Base-by-base conservation (phyloP, 2,797 vertebrate species). In the Lutjanus campechanus region DNA sequence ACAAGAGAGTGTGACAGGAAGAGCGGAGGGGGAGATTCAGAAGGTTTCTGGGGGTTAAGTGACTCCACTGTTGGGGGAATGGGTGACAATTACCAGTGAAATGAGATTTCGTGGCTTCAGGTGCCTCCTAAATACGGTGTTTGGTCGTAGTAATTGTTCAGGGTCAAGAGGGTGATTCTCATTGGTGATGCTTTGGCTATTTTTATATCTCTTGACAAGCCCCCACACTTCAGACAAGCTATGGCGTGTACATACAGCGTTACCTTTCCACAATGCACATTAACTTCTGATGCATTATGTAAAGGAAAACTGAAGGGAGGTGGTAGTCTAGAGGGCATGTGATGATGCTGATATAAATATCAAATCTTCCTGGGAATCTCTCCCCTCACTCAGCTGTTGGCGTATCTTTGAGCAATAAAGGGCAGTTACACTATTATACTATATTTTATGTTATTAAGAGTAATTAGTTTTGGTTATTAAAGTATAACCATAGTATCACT, bases 31-130 rank as follows among this genome's bases (percentile, higher is more conserved):
- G 8, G 65, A 19, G 29, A 63, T 73, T 80, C 79, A 58, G 50
- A 66, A 61, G 79, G 85, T 83, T 88, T 86, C 81, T 61, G 60
- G 59, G 88, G 91, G 88, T 92, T 91, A 92, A 94, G 89, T 93
- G 91, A 88, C 85, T 92, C 79, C 86, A 78, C 86, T 69, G 82
- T 82, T 44, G 65, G 76, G 29, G 60, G 55, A 91, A 91, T 82
- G 76, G 82, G 72, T 56, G 79, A 85, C 89, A 93, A 92, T 93
- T 88, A 92, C 83, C 69, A 64, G 40, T 84, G 87, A 91, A 93
- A 94, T 94, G 82, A 93, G 88, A 86, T 90, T 90, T 69, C 4
- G 44, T 71, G 79, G 87, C 75, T 88, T 84, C 82, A 85, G 81
- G 85, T 91, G 78, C 72, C 71, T 78, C 79, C 78, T 78, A 86